These are phyloP conservation scores for Sebastes minor DNA, from an alignment of 2,797 vertebrate genomes.

Conservation along the genomic window DNA sequence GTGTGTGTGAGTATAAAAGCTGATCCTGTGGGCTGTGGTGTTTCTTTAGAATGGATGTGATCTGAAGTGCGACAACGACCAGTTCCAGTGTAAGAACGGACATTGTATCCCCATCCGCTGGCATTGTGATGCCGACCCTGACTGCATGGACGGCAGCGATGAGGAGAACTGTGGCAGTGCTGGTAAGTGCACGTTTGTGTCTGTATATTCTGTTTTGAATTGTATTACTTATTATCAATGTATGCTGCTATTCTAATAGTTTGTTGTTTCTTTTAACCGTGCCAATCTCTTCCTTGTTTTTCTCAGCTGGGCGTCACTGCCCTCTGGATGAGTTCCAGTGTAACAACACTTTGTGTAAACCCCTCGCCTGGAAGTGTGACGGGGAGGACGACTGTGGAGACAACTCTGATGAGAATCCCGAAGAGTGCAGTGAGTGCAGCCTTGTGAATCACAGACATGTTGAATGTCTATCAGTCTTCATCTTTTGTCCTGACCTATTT, in stretches of 20 bases:
- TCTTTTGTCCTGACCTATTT: not conserved
- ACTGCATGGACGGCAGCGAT: constrained; percentile 96
- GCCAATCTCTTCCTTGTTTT: not conserved
- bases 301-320: constrained; percentile 86
- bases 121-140: constrained; percentile 91
- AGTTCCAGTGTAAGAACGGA: constrained; percentile 95
- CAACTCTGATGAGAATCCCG: constrained; percentile 94
- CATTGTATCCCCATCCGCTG: constrained; percentile 97
- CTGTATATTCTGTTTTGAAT: not conserved
- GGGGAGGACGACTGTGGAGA: constrained; percentile 97
- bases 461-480: not conserved
- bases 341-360: constrained; percentile 97
- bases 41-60: constrained; percentile 89
- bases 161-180: constrained; percentile 89
- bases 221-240: not conserved
- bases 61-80: constrained; percentile 92
- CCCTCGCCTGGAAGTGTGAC: constrained; percentile 94
- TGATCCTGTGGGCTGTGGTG: not conserved
- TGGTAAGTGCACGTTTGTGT: constrained; percentile 69
- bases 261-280: not conserved
- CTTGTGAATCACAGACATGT: not conserved
- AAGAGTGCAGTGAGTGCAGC: constrained; percentile 88
- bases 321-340: constrained; percentile 96
- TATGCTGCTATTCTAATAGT: not conserved
- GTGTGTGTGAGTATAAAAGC: not conserved